These are phyloP conservation scores for Antennarius maculatus DNA, from an alignment of 2,797 vertebrate genomes.

Conservation along the genomic window DNA sequence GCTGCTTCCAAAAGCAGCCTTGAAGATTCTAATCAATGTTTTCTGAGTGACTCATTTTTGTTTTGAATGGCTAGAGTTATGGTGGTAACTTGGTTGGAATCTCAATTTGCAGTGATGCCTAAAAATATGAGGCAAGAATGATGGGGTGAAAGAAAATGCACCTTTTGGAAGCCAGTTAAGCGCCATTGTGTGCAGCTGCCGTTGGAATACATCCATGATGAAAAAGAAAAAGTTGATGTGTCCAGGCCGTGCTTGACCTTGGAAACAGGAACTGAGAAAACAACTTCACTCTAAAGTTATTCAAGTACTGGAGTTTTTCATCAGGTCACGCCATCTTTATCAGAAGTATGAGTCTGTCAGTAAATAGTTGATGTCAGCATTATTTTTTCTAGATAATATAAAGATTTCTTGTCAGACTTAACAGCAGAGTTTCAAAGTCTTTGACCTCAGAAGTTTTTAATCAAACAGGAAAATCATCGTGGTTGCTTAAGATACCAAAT, in stretches of 20 bases:
- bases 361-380: background rate
- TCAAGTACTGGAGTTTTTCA: background rate
- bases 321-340: background rate
- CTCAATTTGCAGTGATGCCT: no score
- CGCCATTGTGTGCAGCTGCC: constrained; percentile 20
- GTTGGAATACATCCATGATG: background rate
- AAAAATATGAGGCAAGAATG: background rate
- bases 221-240: background rate
- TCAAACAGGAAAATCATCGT: no score
- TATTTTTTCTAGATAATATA: background rate
- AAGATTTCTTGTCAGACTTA: background rate
- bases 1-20: constrained; percentile 4
- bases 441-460: background rate
- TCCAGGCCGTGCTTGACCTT: constrained; percentile 9
- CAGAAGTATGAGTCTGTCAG: background rate
- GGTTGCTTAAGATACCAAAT: no score
- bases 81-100: background rate
- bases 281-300: background rate
- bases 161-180: constrained; percentile 6
- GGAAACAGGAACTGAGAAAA: background rate
- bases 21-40: background rate
- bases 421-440: background rate
- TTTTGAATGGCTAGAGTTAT: background rate
- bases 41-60: no score
- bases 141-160: constrained; percentile 11